Evolutionary conservation across 2,113 vertebrate genomes (phyloP).

Genomic region (Lycaon pictus): DNA sequence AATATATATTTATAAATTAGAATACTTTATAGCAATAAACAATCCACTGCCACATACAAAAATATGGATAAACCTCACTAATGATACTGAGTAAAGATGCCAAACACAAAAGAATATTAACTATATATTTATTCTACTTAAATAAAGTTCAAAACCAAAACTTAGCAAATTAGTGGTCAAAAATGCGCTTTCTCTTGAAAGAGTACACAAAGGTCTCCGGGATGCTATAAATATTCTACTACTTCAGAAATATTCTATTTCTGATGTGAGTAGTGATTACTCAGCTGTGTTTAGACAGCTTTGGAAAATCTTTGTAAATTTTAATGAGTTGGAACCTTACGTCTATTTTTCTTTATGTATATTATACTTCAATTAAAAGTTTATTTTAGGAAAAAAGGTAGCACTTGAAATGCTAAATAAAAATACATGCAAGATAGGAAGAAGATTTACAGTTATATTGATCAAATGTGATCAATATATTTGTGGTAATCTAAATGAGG

Average conservation of each 20-base stretch:
- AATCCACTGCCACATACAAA: background rate
- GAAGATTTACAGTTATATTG: background rate
- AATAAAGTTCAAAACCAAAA: constrained; percentile 40
- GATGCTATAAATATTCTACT: background rate
- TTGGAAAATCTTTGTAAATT: background rate
- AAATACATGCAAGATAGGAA: background rate
- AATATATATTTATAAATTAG: background rate
- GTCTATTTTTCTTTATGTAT: background rate
- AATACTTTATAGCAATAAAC: background rate
- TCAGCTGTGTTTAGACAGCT: background rate
- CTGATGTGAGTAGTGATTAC: background rate
- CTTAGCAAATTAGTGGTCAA: background rate
- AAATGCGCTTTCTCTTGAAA: background rate
- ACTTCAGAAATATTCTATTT: constrained; percentile 6
- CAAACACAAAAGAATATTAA: background rate
- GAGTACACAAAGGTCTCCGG: background rate
- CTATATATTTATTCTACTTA: background rate
- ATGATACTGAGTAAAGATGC: background rate
- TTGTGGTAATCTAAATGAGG: background rate
- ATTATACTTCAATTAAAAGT: background rate
- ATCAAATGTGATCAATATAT: background rate
- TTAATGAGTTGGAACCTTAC: background rate
- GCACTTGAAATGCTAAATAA: constrained; percentile 17
- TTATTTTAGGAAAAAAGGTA: background rate
- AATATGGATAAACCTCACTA: background rate